These are phyloP conservation scores for Raja brachyura DNA, from an alignment of 2,113 vertebrate species.

Conservation along the genomic window DNA sequence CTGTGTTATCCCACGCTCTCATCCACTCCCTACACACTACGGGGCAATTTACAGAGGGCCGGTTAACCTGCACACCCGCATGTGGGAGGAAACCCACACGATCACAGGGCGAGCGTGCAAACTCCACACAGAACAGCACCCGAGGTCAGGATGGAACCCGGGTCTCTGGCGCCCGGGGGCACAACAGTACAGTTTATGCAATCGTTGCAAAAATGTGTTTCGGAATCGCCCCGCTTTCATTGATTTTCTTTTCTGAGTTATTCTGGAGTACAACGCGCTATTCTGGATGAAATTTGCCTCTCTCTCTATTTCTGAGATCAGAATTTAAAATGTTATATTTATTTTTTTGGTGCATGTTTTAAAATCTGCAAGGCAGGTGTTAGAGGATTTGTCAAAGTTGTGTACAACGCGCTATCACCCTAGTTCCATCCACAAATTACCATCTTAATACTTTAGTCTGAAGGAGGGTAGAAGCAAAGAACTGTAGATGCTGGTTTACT, in stretches of 20 bases:
- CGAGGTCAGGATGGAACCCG: no score
- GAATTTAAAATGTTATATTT: slow-evolving; percentile 12
- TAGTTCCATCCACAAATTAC: neutral
- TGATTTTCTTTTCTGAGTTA: neutral
- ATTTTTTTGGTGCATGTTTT: slow-evolving; percentile 49
- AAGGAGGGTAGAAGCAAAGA: neutral
- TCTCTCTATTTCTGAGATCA: neutral
- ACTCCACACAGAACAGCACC: no score
- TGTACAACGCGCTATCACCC: no score
- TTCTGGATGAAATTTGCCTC: slow-evolving; percentile 59
- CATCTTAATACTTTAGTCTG: neutral
- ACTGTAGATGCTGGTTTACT: no score
- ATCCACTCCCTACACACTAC: no score
- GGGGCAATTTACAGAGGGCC: no score
- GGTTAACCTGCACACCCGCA: no score
- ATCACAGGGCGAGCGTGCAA: no score
- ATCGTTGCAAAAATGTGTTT: no score
- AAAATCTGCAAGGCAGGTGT: slow-evolving; percentile 54
- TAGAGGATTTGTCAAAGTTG: slow-evolving; percentile 62
- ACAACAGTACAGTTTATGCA: neutral
- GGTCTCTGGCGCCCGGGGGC: no score
- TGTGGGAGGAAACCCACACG: no score
- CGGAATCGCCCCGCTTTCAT: neutral
- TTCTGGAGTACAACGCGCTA: neutral
- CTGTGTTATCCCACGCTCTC: no score